A percentile compares a stretch with the other conserved stretches of the same genome.
phyloP scores from a whole-genome alignment of 1,140 invertebrate genomes.

The Tachypleus tridentatus region DNA sequence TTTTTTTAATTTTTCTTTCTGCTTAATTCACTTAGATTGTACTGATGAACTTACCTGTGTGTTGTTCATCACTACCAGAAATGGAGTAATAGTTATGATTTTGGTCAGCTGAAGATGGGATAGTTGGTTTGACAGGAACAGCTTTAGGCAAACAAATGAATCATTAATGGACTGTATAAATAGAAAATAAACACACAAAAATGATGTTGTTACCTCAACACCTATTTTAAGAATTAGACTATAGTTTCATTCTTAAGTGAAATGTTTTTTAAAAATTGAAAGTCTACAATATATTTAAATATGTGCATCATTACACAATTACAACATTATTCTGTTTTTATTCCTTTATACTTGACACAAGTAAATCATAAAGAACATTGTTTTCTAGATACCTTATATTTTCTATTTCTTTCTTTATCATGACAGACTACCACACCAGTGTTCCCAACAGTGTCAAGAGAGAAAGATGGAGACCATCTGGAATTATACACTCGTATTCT shows the following conservation, averaged over 20 bases:
- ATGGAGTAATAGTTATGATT: conserved; percentile 69
- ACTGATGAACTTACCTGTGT: conserved; percentile 34
- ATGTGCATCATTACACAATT: no score
- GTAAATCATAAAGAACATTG: no score
- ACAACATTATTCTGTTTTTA: no score
- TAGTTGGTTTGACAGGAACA: conserved; percentile 33
- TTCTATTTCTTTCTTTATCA: conserved; percentile 47
- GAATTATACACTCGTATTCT: conserved; percentile 54
- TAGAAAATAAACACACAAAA: no score
- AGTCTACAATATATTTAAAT: no score
- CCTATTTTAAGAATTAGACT: no score
- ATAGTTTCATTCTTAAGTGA: no score
- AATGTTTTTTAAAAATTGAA: no score
- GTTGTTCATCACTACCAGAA: conserved; percentile 67
- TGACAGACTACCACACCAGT: conserved; percentile 56
- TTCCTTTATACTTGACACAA: no score
- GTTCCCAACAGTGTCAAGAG: conserved; percentile 44
- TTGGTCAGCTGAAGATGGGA: conserved; percentile 56
- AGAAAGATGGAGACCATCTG: conserved; percentile 57
- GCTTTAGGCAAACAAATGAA: conserved; percentile 23
- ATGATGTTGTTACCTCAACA: no score
- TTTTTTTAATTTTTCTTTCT: no score
- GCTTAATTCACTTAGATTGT: no score
- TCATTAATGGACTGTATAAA: neutral
- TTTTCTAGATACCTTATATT: conserved; percentile 36